phyloP scores from a whole-genome alignment of 2,113 vertebrate genomes.

The Platysternon megacephalum region DNA sequence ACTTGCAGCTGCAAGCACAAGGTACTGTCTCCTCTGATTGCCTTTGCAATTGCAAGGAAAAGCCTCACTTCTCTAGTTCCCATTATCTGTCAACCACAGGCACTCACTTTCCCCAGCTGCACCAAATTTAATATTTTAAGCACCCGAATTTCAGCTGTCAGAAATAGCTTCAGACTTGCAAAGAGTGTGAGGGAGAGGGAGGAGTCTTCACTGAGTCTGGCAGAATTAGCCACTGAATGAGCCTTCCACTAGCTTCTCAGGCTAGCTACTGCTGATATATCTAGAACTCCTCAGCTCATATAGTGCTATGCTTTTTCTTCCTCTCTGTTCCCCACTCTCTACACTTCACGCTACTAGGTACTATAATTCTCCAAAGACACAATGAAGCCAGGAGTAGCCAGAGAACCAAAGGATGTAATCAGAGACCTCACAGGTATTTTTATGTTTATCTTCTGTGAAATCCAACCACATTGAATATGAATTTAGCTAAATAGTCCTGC shows the following conservation, averaged over 20 bases:
- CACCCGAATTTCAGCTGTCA: conserved; percentile 5
- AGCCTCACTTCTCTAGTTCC: background rate
- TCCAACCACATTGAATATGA: background rate
- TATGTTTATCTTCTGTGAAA: background rate
- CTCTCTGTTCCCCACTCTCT: background rate
- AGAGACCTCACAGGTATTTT: background rate
- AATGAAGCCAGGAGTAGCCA: background rate
- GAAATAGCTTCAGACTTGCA: background rate
- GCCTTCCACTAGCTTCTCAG: background rate
- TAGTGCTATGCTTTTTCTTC: background rate
- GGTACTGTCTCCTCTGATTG: background rate
- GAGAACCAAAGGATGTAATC: background rate
- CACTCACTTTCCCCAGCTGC: background rate
- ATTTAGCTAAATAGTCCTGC: background rate
- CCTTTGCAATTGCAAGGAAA: background rate
- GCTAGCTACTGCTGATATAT: background rate
- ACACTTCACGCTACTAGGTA: background rate
- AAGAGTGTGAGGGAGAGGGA: background rate
- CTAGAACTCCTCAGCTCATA: rapidly evolving
- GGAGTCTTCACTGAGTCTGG: background rate
- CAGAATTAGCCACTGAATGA: background rate
- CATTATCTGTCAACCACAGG: background rate
- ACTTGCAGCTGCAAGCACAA: background rate
- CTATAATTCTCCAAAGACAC: background rate
- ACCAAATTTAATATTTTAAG: background rate